These are phyloP conservation scores for Ceraclea dissimilis DNA, from an alignment of 2,888 invertebrate genomes.

Conservation along the genomic window DNA sequence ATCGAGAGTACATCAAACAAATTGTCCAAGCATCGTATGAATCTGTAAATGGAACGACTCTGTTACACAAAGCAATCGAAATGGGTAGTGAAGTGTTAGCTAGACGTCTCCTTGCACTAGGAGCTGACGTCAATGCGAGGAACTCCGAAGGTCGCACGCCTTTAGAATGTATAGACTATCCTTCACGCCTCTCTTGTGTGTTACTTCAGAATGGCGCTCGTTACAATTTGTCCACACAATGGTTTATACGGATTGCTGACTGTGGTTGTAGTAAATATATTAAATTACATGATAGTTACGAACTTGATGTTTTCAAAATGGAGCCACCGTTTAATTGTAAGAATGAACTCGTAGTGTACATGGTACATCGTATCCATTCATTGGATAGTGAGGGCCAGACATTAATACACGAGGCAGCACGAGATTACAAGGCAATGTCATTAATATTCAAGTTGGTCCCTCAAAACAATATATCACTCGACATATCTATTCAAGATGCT, in stretches of 20 bases:
- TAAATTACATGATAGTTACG: neutral
- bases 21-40: too few relatives aligned
- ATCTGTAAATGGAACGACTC: too few relatives aligned
- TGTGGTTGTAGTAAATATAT: neutral
- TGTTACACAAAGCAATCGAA: neutral
- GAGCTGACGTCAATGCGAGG: neutral
- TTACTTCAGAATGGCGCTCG: neutral
- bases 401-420: too few relatives aligned
- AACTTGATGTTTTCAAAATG: neutral
- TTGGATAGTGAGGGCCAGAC: neutral
- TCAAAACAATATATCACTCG: neutral
- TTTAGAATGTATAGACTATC: neutral
- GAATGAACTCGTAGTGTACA: neutral
- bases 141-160: neutral
- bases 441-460: neutral
- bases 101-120: neutral
- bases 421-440: neutral
- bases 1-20: too few relatives aligned
- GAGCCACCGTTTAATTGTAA: neutral
- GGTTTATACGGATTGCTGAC: neutral
- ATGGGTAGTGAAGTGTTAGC: neutral
- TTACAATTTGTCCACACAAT: neutral
- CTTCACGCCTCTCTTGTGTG: neutral
- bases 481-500: neutral
- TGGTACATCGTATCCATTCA: neutral